Evolutionary conservation across 2,888 invertebrate species (phyloP).

Genomic region (Cephonodes hylas): DNA sequence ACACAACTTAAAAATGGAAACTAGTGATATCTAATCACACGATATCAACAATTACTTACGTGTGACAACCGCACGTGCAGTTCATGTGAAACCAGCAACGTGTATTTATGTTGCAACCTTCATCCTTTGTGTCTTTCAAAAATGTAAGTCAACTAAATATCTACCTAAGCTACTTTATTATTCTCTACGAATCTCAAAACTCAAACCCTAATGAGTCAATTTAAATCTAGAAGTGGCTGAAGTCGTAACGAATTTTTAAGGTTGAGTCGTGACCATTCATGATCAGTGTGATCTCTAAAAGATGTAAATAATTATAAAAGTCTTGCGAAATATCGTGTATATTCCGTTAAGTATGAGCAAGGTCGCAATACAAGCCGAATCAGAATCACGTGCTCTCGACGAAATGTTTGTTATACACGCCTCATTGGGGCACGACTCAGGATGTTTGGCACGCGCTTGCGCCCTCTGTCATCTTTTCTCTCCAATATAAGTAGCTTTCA

Average conservation of each 20-base stretch:
- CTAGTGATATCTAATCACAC: not conserved
- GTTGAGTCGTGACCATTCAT: not conserved
- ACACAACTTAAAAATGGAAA: not conserved
- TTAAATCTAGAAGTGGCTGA: not conserved
- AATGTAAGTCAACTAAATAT: no score
- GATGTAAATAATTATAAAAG: slow-evolving; percentile 19
- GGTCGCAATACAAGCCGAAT: slow-evolving; percentile 48
- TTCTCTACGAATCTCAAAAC: no score
- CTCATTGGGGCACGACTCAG: slow-evolving; percentile 35
- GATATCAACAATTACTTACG: not conserved
- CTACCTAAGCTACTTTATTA: no score
- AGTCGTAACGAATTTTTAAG: no score
- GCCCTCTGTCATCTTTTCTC: slow-evolving; percentile 47
- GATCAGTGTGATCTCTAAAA: slow-evolving; percentile 14
- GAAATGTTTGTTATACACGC: slow-evolving; percentile 54
- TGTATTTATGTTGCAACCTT: not conserved
- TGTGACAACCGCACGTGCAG: not conserved
- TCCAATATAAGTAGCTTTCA: slow-evolving; percentile 33
- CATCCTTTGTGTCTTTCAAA: not conserved
- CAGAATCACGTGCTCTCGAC: slow-evolving; percentile 50
- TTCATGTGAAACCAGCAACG: not conserved
- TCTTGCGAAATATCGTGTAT: not conserved
- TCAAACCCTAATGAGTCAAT: no score
- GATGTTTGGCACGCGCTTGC: slow-evolving; percentile 58
- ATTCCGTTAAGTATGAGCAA: slow-evolving; percentile 35